Evolutionary conservation across 2,888 invertebrate genomes (phyloP), one percentile per base, ranked within the genome.

Genomic region (Buathra laborator): DNA sequence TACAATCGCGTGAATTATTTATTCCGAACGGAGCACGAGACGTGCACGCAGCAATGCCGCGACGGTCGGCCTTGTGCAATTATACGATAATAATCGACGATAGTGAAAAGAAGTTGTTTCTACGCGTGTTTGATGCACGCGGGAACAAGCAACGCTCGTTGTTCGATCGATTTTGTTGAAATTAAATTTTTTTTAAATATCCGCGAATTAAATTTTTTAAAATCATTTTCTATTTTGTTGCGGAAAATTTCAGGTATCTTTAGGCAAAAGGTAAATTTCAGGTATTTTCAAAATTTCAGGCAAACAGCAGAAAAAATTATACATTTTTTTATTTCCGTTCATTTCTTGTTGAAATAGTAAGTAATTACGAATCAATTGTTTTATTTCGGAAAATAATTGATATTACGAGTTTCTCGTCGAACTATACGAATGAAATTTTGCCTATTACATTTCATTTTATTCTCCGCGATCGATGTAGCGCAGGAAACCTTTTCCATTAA

Each of bases 1-100:
- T 86, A 88, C 87, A 82, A 86, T 87, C 87, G 46, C 51, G 87
- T 68, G 85, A 87, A 89, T 88, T 87, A 88, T 87, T 89, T 89
- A 89, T 86, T 88, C 87, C 78, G 81, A 79, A 77, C 86, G 86
- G 67, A 80, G 71, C 70, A 83, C 75, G 59, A 70, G 56, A 75
- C 66, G 78, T 56, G 67, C 66, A 44, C 24, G 86, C 53, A 71
- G 46, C 53, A 64, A 75, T 75, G 71, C 70, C 70, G 43, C 76
- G 12, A 37, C 37, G n/a, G 66, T 43, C 77, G 77, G 77, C 82
- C 66, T 82, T 82, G 82, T 78, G 68, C 78, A 78, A 78, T 83
- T 51, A 74, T 51, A 37, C 37, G 68, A 76, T 24, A 74, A 70
- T 32, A 51, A 81, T 7, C 51, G 29, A 5, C n/a, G 46, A 59